Conservation (phyloP, 37 sponge, comb jelly and placozoan species). For the Halichondria panicea region DNA sequence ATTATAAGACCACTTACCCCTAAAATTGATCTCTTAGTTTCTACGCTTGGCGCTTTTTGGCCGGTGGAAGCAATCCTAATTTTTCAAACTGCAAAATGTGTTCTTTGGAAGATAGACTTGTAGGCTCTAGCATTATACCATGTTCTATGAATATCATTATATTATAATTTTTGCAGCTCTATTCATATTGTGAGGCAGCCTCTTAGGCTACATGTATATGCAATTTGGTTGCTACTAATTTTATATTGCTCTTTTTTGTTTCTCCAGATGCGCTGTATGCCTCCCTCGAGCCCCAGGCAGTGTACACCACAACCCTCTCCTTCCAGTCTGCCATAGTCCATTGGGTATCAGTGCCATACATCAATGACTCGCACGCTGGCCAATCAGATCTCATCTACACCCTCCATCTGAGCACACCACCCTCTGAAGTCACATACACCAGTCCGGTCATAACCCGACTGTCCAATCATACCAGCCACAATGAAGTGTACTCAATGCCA, state of each 20-base stretch:
- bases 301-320: background rate
- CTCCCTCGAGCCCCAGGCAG: background rate
- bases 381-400: background rate
- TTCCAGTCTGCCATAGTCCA: constrained; percentile 11
- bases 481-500: background rate
- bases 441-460: too few species aligned
- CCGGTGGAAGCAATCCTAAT: too few species aligned
- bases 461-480: too few species aligned
- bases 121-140: background rate
- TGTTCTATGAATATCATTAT: too few species aligned
- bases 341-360: background rate
- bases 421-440: too few species aligned
- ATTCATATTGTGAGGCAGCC: too few species aligned
- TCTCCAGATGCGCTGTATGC: background rate
- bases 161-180: too few species aligned
- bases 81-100: too few species aligned
- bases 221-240: too few species aligned
- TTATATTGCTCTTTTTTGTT: constrained; percentile 6
- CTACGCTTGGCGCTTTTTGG: too few species aligned
- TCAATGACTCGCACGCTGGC: background rate
- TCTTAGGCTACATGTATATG: too few species aligned
- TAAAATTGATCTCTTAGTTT: background rate
- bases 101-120: too few species aligned
- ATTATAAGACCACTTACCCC: background rate
- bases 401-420: background rate